A percentile compares a stretch with the other conserved stretches of the same genome.
Conservation (phyloP, 2,113 vertebrate species). For the Vanacampus margaritifer region DNA sequence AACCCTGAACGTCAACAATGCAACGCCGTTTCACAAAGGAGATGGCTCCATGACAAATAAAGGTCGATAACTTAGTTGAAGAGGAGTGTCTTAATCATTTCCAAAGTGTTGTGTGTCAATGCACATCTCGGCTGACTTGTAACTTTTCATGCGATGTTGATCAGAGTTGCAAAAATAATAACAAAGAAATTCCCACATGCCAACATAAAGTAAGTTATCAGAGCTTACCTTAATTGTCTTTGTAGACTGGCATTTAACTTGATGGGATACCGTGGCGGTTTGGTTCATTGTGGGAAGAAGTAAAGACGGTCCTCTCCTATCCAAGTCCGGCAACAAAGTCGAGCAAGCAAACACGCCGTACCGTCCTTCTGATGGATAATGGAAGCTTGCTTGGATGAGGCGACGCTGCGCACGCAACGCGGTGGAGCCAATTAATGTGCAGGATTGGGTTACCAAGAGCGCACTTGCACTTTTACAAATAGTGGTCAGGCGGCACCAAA, state of each 20-base stretch:
- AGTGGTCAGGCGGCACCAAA: not conserved
- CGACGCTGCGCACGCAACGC: not conserved
- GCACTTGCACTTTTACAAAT: not conserved
- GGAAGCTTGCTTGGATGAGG: not conserved
- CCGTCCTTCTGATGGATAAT: not conserved
- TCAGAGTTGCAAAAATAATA: not conserved
- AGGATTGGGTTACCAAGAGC: not conserved
- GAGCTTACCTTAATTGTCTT: slow-evolving; percentile 80
- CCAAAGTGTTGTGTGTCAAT: slow-evolving; percentile 46
- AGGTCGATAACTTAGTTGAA: not conserved
- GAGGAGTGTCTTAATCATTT: not conserved
- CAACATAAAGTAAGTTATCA: rapidly evolving
- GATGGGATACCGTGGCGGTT: slow-evolving; percentile 85
- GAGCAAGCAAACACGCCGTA: not conserved
- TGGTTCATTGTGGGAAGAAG: slow-evolving; percentile 82
- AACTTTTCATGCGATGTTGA: slow-evolving; percentile 29
- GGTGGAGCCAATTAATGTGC: not conserved
- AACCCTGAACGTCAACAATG: slow-evolving; percentile 1
- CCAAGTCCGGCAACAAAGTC: slow-evolving; percentile 23
- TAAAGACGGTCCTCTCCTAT: slow-evolving; percentile 23
- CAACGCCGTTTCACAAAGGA: not conserved
- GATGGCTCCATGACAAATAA: not conserved
- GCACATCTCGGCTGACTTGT: slow-evolving; percentile 28
- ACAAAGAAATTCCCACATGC: not conserved
- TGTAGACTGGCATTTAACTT: slow-evolving; percentile 81